Evolutionary conservation across 2,888 invertebrate species (phyloP), one percentile per base, ranked within the genome.

Genomic region (Drosophila putrida): DNA sequence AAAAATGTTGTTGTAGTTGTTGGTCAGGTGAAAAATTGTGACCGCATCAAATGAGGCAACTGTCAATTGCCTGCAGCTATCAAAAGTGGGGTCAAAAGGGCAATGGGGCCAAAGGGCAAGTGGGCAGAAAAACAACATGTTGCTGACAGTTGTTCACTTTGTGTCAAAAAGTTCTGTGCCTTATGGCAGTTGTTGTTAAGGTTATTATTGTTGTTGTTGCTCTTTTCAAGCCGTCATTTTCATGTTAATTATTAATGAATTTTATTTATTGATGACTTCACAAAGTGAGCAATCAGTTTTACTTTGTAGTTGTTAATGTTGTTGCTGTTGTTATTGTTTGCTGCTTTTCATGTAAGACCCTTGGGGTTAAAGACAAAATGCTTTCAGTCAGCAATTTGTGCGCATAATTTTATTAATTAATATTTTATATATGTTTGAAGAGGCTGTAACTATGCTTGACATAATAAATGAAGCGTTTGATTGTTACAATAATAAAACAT

Each of bases 111-210:
- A 41, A 35, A 31, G 44, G 44, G 27, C 44, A 41, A 28, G 54
- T 20, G 27, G 35, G 47, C n/a, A 33, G 28, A 33, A 38, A 36
- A 15, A 57, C 82, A 80, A 85, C 82, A 78, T 86, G 84, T 82
- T 86, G 84, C 82, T 75, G 84, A 86, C 84, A 86, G 84, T 83
- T 81, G 83, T 70, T 78, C 75, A 68, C 74, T 78, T 82, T 74
- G 70, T 59, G 71, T 63, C 67, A 70, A 53, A 74, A 77, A 73
- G 57, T 68, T 59, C 27, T 47, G 61, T 31, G 58, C 53, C 62
- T 66, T 72, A 35, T 72, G 71, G 54, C 63, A 39, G 46, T 38
- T 68, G 36, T 54, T 20, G 20, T 20, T 20, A 20, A 3, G 20
- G 46, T 38, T 68, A 33, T 54, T 57, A 70, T 49, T 61, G 63